Conservation (phyloP, 2,797 vertebrate species). For the Philypnodon macrostomus region DNA sequence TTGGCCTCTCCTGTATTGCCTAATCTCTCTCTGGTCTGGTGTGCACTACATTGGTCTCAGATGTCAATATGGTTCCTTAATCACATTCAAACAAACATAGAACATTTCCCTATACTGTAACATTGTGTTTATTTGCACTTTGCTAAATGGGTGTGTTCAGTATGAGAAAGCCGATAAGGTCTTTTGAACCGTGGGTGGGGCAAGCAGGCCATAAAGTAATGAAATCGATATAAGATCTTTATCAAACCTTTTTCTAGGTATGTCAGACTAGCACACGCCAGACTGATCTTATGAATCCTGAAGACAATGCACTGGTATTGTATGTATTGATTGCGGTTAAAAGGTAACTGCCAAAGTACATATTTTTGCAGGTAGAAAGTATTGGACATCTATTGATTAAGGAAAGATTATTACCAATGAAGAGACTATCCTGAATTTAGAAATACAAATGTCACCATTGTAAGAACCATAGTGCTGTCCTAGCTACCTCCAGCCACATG, state of each 20-base stretch:
- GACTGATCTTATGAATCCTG: no score
- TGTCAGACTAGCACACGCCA: no score
- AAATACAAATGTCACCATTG: no score
- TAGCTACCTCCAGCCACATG: no score
- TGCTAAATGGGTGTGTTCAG: conserved; percentile 21
- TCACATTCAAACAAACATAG: neutral
- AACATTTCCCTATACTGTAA: conserved; percentile 24
- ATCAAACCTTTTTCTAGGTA: neutral
- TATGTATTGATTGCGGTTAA: no score
- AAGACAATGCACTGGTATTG: no score
- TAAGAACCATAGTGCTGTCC: no score
- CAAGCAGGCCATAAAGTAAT: conserved; percentile 9
- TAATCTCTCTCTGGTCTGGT: conserved; percentile 10
- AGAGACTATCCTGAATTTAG: no score
- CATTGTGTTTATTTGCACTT: conserved; percentile 10
- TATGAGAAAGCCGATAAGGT: conserved; percentile 30
- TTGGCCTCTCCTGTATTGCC: conserved; percentile 27
- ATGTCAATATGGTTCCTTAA: neutral
- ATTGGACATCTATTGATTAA: no score
- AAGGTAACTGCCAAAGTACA: no score
- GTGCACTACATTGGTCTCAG: neutral
- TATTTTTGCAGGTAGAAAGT: no score
- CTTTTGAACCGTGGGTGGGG: conserved; percentile 10
- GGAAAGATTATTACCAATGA: no score
- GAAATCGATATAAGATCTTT: neutral